Evolutionary conservation across 2,113 vertebrate genomes (phyloP).

Genomic region (Pantherophis guttatus): DNA sequence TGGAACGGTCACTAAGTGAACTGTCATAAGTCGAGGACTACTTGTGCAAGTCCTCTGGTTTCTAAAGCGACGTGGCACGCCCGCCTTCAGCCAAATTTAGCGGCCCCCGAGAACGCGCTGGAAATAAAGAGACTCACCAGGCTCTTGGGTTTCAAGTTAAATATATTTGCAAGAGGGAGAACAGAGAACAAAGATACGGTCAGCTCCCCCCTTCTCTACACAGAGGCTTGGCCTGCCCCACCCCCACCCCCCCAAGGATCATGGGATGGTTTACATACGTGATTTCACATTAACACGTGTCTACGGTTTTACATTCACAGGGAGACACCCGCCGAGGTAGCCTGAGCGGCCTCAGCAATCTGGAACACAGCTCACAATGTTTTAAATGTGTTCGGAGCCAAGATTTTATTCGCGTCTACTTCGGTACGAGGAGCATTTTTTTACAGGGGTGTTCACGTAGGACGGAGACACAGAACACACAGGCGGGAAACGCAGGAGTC

Average conservation of each 20-base stretch:
- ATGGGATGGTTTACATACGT: neutral
- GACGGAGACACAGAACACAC: neutral
- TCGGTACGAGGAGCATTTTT: no score
- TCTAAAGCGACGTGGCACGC: accelerated
- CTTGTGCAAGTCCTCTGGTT: neutral
- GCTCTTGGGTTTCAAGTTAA: neutral
- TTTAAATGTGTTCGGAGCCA: neutral
- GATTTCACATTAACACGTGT: neutral
- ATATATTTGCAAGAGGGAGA: neutral
- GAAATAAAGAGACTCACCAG: neutral
- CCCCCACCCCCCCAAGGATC: neutral
- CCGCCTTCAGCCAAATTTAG: neutral
- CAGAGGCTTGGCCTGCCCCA: neutral
- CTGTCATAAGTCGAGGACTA: neutral
- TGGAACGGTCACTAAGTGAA: neutral
- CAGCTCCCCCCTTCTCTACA: neutral
- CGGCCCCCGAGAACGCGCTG: accelerated
- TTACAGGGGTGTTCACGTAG: no score
- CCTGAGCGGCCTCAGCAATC: neutral
- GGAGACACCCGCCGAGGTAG: neutral
- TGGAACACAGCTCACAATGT: neutral
- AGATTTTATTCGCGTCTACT: neutral
- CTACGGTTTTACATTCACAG: neutral
- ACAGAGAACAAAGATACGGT: neutral
- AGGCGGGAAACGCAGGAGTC: neutral